Evolutionary conservation across 1,140 invertebrate species (phyloP).

Genomic region (Chlorops oryzae): DNA sequence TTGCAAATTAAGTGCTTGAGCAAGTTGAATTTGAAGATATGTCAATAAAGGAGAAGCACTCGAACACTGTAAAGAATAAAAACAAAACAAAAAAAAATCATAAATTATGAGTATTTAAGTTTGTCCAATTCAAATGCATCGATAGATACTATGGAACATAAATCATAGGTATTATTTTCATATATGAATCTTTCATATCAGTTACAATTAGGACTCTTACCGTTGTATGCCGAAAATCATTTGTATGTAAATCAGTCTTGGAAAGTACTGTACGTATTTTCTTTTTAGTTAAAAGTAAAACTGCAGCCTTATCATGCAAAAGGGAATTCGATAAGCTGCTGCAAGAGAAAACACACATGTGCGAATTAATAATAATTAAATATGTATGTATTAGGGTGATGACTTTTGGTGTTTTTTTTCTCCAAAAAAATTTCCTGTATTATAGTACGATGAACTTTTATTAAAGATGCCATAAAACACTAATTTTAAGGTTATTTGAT

Average conservation of each 20-base stretch:
- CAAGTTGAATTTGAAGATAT: slow-evolving; percentile 73
- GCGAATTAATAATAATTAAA: not conserved
- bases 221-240: slow-evolving; percentile 42
- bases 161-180: not conserved
- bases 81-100: not conserved
- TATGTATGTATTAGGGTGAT: too few species aligned
- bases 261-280: slow-evolving; percentile 89
- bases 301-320: slow-evolving; percentile 19
- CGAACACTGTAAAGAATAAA: slow-evolving; percentile 18
- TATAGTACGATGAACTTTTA: too few species aligned
- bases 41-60: slow-evolving; percentile 40
- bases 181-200: too few species aligned
- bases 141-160: not conserved
- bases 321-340: slow-evolving; percentile 16
- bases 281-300: slow-evolving; percentile 81
- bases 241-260: slow-evolving; percentile 63
- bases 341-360: not conserved
- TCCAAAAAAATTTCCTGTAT: too few species aligned
- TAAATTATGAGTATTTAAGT: slow-evolving; percentile 1
- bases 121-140: not conserved
- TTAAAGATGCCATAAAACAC: too few species aligned
- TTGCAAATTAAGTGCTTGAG: slow-evolving; percentile 81
- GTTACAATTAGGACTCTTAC: too few species aligned
- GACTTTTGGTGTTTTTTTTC: too few species aligned
- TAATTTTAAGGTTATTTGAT: too few species aligned